phyloP scores from a whole-genome alignment of 2,797 vertebrate species.

The Nothura maculosa region DNA sequence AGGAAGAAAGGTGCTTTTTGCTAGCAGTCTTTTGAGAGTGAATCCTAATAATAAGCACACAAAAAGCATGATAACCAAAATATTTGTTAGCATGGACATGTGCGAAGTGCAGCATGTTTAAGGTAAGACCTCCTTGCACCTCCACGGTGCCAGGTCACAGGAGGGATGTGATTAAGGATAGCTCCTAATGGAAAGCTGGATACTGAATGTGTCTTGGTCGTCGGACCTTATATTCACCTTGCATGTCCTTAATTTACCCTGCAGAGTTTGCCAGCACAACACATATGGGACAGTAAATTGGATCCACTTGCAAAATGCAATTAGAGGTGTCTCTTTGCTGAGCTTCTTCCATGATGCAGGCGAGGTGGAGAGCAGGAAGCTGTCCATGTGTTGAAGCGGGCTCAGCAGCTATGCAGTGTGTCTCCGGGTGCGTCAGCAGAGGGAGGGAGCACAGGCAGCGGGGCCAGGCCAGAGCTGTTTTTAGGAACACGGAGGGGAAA shows the following conservation, averaged over 20 bases:
- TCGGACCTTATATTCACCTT: not conserved
- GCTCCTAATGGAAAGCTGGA: accelerated
- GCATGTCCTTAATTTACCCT: not conserved
- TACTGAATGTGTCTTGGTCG: not conserved
- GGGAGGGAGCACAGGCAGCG: not conserved
- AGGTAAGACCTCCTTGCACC: accelerated
- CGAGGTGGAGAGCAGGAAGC: not conserved
- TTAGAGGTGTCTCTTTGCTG: not conserved
- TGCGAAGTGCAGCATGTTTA: accelerated
- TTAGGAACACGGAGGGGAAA: not conserved
- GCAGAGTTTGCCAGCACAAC: not conserved
- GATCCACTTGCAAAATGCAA: not conserved
- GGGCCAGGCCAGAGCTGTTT: not conserved
- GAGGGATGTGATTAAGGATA: accelerated
- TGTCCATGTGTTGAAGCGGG: not conserved
- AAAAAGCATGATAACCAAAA: accelerated
- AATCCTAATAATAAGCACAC: not conserved
- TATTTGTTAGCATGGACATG: not conserved
- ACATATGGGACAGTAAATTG: not conserved
- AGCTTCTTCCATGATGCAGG: not conserved
- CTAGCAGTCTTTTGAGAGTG: not conserved
- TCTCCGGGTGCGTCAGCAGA: not conserved
- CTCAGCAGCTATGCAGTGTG: not conserved
- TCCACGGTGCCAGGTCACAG: not conserved
- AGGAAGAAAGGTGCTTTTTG: accelerated